phyloP scores from a whole-genome alignment of 1,140 invertebrate species.

The Drosophila triauraria region DNA sequence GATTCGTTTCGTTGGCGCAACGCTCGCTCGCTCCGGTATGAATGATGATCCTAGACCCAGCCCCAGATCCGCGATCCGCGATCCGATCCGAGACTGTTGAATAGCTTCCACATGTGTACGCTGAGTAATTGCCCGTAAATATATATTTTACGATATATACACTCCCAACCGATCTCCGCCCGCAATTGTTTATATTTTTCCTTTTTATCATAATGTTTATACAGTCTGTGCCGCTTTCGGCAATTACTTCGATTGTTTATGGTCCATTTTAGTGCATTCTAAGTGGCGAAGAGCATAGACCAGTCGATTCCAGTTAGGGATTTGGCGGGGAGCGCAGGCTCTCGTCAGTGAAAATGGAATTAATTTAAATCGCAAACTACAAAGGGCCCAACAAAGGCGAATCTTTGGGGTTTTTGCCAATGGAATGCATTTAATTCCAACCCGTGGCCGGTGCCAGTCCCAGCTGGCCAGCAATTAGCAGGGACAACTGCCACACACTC shows the following conservation, averaged over 20 bases:
- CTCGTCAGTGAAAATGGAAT: conserved; percentile 2
- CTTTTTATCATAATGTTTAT: conserved; percentile 25
- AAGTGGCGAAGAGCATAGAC: conserved; percentile 16
- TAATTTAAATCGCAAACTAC: conserved; percentile 15
- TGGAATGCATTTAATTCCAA: not conserved
- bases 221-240: conserved; percentile 18
- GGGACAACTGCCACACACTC: not conserved
- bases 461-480: conserved; percentile 21
- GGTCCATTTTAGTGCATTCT: conserved; percentile 27
- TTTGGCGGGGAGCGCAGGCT: not conserved
- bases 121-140: conserved; percentile 29
- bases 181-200: conserved; percentile 34
- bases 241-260: conserved; percentile 37
- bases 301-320: conserved; percentile 4
- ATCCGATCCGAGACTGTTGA: not conserved
- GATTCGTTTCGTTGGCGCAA: conserved; percentile 10
- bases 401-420: not conserved
- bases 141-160: conserved; percentile 33
- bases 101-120: conserved; percentile 24
- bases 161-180: not conserved
- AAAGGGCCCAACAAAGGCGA: not conserved
- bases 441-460: too few relatives aligned
- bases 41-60: conserved; percentile 4
- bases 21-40: conserved; percentile 4
- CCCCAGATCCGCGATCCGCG: not conserved